Base-by-base conservation (phyloP, 2,888 invertebrate species). In the Dryocosmus kuriphilus region DNA sequence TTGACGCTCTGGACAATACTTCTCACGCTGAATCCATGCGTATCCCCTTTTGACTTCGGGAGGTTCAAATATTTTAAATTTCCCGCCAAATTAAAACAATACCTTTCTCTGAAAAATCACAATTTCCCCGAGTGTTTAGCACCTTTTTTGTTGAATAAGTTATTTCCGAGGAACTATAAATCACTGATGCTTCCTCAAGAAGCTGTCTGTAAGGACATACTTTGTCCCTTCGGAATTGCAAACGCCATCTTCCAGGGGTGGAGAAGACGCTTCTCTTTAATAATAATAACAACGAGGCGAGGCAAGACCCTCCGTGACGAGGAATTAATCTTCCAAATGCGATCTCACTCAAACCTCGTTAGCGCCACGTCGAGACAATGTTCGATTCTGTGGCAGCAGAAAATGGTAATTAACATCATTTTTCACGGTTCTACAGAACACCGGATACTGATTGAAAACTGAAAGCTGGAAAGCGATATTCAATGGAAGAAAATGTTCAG, bases 161-260 rank as follows among this genome's bases (percentile, higher is more conserved):
- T 5, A 71, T 30, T 46, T 51, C 0, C n/a, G 14, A 51, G n/a
- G 11, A 71, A 27, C 9, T 11, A 51, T 32, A 71, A 71, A 71
- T 71, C 51, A 71, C 32, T 30, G 71, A 30, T 19, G 30, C 51
- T n/a, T 51, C 27, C 51, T 51, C 14, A 32, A 51, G 51, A 32
- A 32, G 51, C 11, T 51, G 51, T 71, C 32, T 71, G 19, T 8
- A 19, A 51, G 51, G 32, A 51, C 30, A 71, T 30, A 51, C 51
- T 71, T 71, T 75, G 80, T 78, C 77, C 78, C 81, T 75, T 78
- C 67, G 76, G 74, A 71, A 73, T 80, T 75, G 74, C 77, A 75
- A 32, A 24, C 24, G 55, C 35, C 61, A 79, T 73, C 77, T 79
- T 80, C 78, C 46, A 74, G 79, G 79, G 78, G 71, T 79, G 71